Base-by-base conservation (phyloP, 2,113 vertebrate genomes). In the Amblyopsis rosae region DNA sequence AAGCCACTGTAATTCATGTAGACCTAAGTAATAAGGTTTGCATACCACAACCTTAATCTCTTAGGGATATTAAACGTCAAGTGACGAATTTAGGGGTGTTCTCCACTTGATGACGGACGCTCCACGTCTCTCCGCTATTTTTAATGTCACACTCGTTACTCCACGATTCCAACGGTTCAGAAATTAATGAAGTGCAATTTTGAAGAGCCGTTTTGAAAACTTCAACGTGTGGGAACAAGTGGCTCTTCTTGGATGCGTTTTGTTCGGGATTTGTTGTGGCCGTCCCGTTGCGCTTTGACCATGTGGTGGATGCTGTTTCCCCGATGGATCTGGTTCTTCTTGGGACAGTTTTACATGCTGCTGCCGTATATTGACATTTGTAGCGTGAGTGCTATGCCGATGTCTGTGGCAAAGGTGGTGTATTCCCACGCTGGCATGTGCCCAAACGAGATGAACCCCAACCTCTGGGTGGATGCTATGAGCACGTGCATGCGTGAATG, bases 391-490 rank as follows among this genome's bases (percentile, higher is more conserved):
- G 93, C 93, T 1, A 90, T 93, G 88, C 92, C 95, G 5, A 77
- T 91, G 89, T 82, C 86, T 0, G 86, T 95, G 32, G 93, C 96
- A 0, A 96, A 96, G 5, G 84, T 98, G 81, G 95, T 96, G 0
- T 99, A 98, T 61, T 98, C 97, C 45, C 97, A 99, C 0, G 96
- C 96, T 0, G 98, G 98, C 82, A 93, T 99, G 83, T 99, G 98
- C 82, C 98, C 98, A 63, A 99, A 99, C 80, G 98, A 99, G 76
- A 95, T 99, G 94, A 99, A 97, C 88, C 98, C 98, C 70, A 99
- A 99, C 89, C 94, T 99, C 82, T 99, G 98, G 98, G 97, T 99
- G 73, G 98, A 99, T 0, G 98, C 98, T 0, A 98, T 99, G 95
- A 99, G 98, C 88, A 99, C 97, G 90, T 99, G 98, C 91, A 92